Base-by-base conservation (phyloP, 2,797 vertebrate species). In the Eremophila alpestris region DNA sequence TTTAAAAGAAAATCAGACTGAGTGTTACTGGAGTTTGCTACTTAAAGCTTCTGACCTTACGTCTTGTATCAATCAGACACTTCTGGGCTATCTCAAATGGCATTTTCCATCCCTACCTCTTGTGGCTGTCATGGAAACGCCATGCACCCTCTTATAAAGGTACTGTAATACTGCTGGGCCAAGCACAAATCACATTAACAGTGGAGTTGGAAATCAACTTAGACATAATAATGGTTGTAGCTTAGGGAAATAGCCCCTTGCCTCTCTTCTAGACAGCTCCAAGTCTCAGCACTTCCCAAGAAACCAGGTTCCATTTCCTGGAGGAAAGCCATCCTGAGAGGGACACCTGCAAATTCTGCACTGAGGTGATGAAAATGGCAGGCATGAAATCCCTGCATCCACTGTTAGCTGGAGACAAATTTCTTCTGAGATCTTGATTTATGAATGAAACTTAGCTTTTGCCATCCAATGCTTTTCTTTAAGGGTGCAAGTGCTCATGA, bases 71-170 rank as follows among this genome's bases (percentile, higher is more conserved):
- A 81, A 38, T 86, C 67, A 92, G 91, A 88, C 36, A 23, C 52
- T 91, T 82, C 64, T 86, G 84, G 88, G 77, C 38, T 86, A 95
- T 83, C 80, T 94, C 49, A 75, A 69, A 83, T 91, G 68, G 21
- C 85, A 77, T 90, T 89, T 94, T 87, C 81, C 49, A 75, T 63
- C 71, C 67, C 46, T 65, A 22, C 51, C 11, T 79, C 23, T 86
- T 69, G 69, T 85, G 65, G 77, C 78, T 93, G 70, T 89, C 85
- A 84, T 76, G 85, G 90, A 94, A 96, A 95, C 73, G 56, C 49
- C 2, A 0, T 41, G 36, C 10, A 22, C 40, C 38, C 73, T 79
- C n/a, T 41, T 48, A 83, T 78, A 74, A 65, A 76, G 75, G 73
- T 88, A 78, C 74, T 23, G 11, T 71, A 83, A 93, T 92, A 49